Percentiles rank a stretch among this genome's conserved stretches.
Evolutionary conservation across 2,797 vertebrate species (phyloP).

Genomic region (Podargus strigoides): DNA sequence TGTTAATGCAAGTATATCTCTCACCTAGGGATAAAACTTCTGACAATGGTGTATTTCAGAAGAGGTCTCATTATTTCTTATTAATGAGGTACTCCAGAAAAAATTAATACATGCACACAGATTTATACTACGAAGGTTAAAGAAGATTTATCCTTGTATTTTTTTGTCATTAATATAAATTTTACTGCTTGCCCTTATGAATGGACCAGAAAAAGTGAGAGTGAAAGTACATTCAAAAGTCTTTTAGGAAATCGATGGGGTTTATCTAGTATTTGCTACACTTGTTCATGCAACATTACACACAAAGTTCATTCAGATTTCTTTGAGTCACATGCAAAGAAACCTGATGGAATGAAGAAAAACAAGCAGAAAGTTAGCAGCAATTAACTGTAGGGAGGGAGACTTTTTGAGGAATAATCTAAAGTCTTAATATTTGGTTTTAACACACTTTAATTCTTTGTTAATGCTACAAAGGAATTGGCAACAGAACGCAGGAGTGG

Average conservation of each 20-base stretch:
- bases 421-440: background rate
- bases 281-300: background rate
- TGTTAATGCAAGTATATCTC: background rate
- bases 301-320: background rate
- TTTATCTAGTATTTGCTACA: background rate
- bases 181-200: background rate
- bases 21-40: background rate
- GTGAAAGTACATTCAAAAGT: background rate
- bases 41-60: background rate
- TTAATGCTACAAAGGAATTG: background rate
- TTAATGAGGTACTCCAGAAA: background rate
- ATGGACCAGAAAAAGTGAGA: background rate
- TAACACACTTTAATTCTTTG: background rate
- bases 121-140: background rate
- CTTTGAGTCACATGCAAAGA: background rate
- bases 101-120: background rate
- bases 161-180: background rate
- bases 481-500: background rate
- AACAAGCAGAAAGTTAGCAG: background rate
- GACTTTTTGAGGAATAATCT: background rate
- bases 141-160: background rate
- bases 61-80: background rate
- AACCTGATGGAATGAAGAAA: background rate
- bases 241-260: background rate
- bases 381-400: background rate